Conservation (phyloP, 1,140 invertebrate genomes). For the Sycophaga agraensis region DNA sequence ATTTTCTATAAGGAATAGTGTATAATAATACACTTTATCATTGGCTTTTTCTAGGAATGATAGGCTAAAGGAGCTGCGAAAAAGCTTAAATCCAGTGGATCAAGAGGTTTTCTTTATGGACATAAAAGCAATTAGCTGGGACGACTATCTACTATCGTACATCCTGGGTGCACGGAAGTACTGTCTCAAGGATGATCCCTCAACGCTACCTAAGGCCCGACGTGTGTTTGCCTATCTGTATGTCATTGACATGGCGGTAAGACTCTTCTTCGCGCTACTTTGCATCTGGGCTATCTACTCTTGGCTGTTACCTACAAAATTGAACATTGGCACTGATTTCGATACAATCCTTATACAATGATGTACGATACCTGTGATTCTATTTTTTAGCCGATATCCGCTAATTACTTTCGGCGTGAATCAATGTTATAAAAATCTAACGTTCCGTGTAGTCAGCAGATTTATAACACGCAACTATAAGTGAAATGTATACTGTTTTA, state of each 20-base stretch:
- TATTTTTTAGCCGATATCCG: too few species aligned
- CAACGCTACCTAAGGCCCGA: constrained; percentile 71
- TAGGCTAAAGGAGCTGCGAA: constrained; percentile 65
- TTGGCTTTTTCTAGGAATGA: constrained; percentile 62
- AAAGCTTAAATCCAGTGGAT: constrained; percentile 63
- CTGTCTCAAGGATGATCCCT: constrained; percentile 74
- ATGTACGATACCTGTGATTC: too few species aligned
- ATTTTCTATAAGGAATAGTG: too few species aligned
- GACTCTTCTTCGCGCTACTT: constrained; percentile 34
- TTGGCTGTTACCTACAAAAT: constrained; percentile 34
- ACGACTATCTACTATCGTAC: constrained; percentile 69
- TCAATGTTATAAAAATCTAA: too few species aligned
- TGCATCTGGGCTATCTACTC: constrained; percentile 43
- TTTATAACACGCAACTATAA: too few species aligned
- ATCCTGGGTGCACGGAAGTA: constrained; percentile 73
- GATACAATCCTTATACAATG: background rate
- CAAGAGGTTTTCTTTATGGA: constrained; percentile 63
- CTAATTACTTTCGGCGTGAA: too few species aligned
- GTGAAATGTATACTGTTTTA: too few species aligned
- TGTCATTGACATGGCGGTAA: constrained; percentile 41
- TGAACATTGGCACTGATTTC: constrained; percentile 26
- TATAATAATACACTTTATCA: too few species aligned
- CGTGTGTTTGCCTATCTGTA: constrained; percentile 51
- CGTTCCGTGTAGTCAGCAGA: too few species aligned
- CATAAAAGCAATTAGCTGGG: constrained; percentile 66